Percentiles rank a stretch among this genome's conserved stretches.
These are phyloP conservation scores for Heliconius himera DNA, from an alignment of 1,140 invertebrate species.

Conservation along the genomic window DNA sequence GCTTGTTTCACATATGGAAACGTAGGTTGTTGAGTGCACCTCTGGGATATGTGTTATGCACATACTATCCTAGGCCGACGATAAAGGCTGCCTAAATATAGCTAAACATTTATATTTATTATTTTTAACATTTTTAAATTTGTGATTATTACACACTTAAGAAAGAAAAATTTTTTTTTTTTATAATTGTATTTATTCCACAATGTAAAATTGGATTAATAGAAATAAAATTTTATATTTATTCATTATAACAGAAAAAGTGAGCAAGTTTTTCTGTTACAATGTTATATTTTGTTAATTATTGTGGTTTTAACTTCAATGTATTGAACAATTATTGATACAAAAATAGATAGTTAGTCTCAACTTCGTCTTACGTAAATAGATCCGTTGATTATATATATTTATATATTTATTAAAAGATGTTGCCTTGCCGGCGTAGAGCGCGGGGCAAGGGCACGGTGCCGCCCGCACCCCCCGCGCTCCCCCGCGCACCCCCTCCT, in stretches of 20 bases:
- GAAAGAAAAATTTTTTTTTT: no score
- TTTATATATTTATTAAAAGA: slow-evolving; percentile 2
- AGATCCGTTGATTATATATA: slow-evolving; percentile 5
- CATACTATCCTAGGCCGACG: background rate
- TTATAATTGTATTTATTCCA: no score
- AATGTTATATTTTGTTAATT: no score
- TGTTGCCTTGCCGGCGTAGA: background rate
- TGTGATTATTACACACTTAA: no score
- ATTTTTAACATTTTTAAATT: no score
- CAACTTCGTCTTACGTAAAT: background rate
- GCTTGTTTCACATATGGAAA: no score
- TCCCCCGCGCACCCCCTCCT: background rate
- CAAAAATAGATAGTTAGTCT: background rate
- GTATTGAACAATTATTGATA: background rate
- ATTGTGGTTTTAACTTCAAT: background rate
- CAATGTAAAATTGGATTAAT: background rate
- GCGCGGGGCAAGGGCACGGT: slow-evolving; percentile 25
- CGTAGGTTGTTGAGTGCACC: background rate
- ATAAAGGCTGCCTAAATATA: background rate
- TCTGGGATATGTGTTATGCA: slow-evolving; percentile 5
- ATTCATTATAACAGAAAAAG: no score
- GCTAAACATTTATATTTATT: background rate
- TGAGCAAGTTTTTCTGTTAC: no score
- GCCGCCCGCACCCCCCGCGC: slow-evolving; percentile 19
- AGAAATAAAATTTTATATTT: no score